Base-by-base conservation (phyloP, 2,113 vertebrate genomes). In the Carollia perspicillata region DNA sequence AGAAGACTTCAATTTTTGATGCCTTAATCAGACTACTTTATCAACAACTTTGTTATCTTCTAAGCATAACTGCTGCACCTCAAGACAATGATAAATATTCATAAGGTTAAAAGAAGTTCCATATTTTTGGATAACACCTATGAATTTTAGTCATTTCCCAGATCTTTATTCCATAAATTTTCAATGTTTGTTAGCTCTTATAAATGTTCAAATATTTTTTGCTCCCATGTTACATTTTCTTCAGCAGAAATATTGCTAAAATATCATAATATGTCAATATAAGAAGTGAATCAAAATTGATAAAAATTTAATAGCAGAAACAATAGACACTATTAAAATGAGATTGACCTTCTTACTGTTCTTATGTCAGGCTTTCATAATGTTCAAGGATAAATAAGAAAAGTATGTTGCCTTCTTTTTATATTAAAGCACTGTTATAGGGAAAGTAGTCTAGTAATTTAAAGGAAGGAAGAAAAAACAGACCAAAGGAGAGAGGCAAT, bases 401-500 rank as follows among this genome's bases (percentile, higher is more conserved):
- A 72, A 71, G 10, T 28, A 49, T 49, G 33, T 71, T 71, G 10
- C 8, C 16, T 83, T 71, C 22, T 60, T 86, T 55, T 58, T 58
- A 71, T 10, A 71, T 42, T 55, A 60, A 60, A 71, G 14, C 10
- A 18, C 3, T 35, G 30, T 47, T 81, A n/a, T 37, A 33, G 40
- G 9, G 40, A 71, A 83, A 83, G 18, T 79, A 68, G 4, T 68
- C 47, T 53, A 81, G 33, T 55, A 72, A 71, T 28, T 49, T 69
- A 81, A 58, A 80, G 40, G 7, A 90, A 58, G 51, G 16, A 80
- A 90, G 49, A 55, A 81, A 90, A 20, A 5, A 51, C 8, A 69
- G 3, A 55, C 1, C 1, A 28, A 35, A 2, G 40, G 16, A 10
- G 3, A 1, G 23, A 28, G 30, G 33, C 11, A 33, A 35, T 51